These are phyloP conservation scores for Alfaro cultratus DNA, from an alignment of 2,797 vertebrate genomes.

Conservation along the genomic window DNA sequence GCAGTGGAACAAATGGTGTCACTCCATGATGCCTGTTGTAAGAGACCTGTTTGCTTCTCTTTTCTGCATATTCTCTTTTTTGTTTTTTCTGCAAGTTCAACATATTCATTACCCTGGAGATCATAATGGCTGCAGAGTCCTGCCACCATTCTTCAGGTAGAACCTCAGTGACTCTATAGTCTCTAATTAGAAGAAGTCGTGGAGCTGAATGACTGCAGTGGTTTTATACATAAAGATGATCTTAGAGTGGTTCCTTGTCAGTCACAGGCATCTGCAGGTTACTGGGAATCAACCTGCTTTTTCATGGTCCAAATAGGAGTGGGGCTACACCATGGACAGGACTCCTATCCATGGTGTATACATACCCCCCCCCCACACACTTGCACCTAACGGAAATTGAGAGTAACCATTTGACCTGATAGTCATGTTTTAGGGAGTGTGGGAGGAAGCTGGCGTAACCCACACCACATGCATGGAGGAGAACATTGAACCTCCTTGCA, in stretches of 20 bases:
- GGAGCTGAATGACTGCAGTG: too few relatives aligned
- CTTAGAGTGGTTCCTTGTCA: too few relatives aligned
- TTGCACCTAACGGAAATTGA: neutral
- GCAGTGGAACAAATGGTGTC: neutral
- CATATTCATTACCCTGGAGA: neutral
- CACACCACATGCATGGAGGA: neutral
- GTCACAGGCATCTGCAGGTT: too few relatives aligned
- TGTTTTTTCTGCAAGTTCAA: neutral
- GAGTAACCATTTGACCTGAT: neutral
- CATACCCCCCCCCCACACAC: too few relatives aligned
- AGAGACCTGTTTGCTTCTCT: neutral
- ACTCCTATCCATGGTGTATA: too few relatives aligned
- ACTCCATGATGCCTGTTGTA: neutral
- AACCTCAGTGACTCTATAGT: neutral
- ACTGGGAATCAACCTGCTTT: too few relatives aligned
- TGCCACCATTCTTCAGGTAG: too few relatives aligned
- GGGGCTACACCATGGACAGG: too few relatives aligned
- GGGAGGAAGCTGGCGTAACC: neutral
- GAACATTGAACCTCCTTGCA: neutral
- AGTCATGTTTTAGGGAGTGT: neutral
- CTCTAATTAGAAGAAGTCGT: neutral
- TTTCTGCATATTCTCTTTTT: neutral
- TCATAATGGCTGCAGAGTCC: neutral
- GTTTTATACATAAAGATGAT: neutral
- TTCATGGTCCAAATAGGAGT: too few relatives aligned